A percentile compares a stretch with the other conserved stretches of the same genome.
phyloP scores from a whole-genome alignment of 2,888 invertebrate genomes.

The Alloscopus bannaensis region DNA sequence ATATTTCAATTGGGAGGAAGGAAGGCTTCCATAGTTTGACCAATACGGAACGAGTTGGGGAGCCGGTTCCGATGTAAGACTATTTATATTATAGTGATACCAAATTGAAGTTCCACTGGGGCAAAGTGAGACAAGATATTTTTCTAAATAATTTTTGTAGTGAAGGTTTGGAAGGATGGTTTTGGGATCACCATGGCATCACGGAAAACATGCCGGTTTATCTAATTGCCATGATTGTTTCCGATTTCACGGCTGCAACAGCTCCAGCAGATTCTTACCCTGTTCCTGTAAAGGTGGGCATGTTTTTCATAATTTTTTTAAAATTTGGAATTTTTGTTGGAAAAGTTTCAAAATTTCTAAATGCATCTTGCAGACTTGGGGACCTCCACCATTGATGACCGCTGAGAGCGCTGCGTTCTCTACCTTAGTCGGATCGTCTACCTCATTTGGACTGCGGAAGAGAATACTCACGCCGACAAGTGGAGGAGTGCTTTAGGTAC shows the following conservation, averaged over 20 bases:
- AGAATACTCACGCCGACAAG: slow-evolving; percentile 51
- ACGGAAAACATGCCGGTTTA: slow-evolving; percentile 65
- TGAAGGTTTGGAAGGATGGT: slow-evolving; percentile 50
- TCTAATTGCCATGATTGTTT: slow-evolving; percentile 64
- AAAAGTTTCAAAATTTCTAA: not conserved
- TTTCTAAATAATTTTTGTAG: no score
- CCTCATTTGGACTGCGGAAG: no score
- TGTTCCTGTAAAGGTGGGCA: slow-evolving; percentile 49
- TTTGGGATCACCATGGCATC: slow-evolving; percentile 53
- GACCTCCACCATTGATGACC: slow-evolving; percentile 55
- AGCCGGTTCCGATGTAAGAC: slow-evolving; percentile 50
- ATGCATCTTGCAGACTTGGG: slow-evolving; percentile 56
- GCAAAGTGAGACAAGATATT: no score
- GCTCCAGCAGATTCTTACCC: slow-evolving; percentile 43
- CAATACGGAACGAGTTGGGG: slow-evolving; percentile 42
- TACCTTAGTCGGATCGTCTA: slow-evolving; percentile 48
- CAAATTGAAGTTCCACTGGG: no score
- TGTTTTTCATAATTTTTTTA: not conserved
- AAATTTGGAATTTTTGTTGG: not conserved
- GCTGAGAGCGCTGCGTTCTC: slow-evolving; percentile 53
- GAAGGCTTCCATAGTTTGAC: slow-evolving; percentile 38
- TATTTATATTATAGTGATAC: no score
- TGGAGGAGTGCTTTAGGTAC: slow-evolving; percentile 48
- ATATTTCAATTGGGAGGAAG: slow-evolving; percentile 58
- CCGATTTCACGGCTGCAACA: slow-evolving; percentile 53